phyloP scores from a whole-genome alignment of 2,797 vertebrate species.

The Sternotherus odoratus region DNA sequence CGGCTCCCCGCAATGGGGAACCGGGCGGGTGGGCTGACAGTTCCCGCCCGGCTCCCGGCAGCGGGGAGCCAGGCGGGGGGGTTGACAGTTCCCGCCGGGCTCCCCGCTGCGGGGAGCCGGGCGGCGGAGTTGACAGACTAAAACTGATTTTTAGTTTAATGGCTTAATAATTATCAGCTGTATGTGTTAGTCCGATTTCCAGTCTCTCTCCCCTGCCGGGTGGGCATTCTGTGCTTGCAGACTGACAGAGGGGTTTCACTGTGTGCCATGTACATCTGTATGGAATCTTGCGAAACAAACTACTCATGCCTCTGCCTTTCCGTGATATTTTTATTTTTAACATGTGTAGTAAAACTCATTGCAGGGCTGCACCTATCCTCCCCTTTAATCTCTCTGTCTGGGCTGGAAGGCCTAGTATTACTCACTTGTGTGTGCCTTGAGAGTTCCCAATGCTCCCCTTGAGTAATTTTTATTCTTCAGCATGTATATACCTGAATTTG shows the following conservation, averaged over 20 bases:
- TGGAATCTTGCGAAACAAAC: neutral
- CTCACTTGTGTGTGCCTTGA: neutral
- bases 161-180: neutral
- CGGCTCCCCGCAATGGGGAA: too few species aligned
- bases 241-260: neutral
- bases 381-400: neutral
- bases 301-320: neutral
- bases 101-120: too few species aligned
- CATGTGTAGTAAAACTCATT: neutral
- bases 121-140: too few species aligned
- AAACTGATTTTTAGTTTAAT: neutral
- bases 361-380: neutral
- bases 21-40: too few species aligned
- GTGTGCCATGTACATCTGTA: neutral
- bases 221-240: neutral
- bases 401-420: neutral
- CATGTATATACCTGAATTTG: neutral
- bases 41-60: too few species aligned
- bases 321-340: neutral
- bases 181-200: neutral
- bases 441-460: neutral
- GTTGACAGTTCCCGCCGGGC: too few species aligned
- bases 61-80: too few species aligned
- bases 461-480: neutral
- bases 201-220: neutral